phyloP scores from a whole-genome alignment of 2,888 invertebrate genomes.

The Trichopria drosophilae region DNA sequence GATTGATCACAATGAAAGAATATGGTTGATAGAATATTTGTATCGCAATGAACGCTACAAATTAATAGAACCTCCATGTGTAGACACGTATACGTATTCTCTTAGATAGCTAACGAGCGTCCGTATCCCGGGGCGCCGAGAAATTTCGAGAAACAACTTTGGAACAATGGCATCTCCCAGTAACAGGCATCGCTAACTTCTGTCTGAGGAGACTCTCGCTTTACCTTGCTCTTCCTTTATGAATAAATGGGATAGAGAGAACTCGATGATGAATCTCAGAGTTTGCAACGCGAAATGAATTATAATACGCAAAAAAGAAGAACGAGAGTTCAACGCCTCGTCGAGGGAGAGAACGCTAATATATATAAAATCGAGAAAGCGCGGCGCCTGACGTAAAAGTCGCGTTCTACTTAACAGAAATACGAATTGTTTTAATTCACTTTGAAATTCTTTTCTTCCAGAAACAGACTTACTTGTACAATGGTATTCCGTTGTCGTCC shows the following conservation, averaged over 20 bases:
- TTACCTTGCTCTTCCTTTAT: neutral
- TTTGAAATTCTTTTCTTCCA: no score
- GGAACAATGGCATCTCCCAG: slow-evolving; percentile 43
- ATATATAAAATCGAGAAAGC: no score
- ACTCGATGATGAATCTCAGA: neutral
- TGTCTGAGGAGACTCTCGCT: slow-evolving; percentile 11
- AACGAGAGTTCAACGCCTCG: no score
- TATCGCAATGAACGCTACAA: no score
- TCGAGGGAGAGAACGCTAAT: no score
- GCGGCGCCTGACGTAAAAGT: no score
- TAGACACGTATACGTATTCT: slow-evolving; percentile 30
- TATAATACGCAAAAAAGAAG: neutral
- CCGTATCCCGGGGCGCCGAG: slow-evolving; percentile 35
- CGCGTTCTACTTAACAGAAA: no score
- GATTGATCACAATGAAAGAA: no score
- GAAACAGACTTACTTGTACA: slow-evolving; percentile 82
- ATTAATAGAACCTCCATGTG: no score
- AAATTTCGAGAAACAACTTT: slow-evolving; percentile 48
- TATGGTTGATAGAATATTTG: no score
- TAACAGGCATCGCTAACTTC: slow-evolving; percentile 37
- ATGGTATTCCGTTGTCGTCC: slow-evolving; percentile 80
- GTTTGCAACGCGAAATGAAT: slow-evolving; percentile 9
- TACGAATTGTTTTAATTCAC: no score
- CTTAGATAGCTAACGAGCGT: slow-evolving; percentile 38
- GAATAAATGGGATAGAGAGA: neutral